Conservation (phyloP, 1,140 invertebrate genomes). For the Pachyrhynchus sulphureomaculatus region DNA sequence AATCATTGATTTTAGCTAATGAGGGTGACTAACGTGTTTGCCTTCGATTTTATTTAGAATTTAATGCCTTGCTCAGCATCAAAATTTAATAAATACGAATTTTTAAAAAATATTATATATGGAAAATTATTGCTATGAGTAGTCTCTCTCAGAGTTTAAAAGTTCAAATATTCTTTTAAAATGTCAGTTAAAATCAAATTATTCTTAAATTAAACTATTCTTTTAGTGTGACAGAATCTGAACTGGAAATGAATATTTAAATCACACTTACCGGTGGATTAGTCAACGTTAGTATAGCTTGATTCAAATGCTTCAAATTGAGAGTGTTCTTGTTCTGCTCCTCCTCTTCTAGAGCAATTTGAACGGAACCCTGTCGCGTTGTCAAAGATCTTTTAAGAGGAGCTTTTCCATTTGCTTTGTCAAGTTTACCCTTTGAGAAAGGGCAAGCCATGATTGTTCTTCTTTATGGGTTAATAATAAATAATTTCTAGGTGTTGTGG, state of each 20-base stretch:
- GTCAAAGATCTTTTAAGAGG: slow-evolving; percentile 45
- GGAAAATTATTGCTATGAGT: too few species aligned
- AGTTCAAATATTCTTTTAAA: too few species aligned
- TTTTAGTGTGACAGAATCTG: background rate
- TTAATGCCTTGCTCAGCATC: too few species aligned
- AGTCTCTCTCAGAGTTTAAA: too few species aligned
- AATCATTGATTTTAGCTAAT: too few species aligned
- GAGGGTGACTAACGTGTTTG: too few species aligned
- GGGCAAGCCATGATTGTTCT: slow-evolving; percentile 39
- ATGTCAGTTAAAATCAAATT: too few species aligned
- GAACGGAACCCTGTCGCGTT: slow-evolving; percentile 55
- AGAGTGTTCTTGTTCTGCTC: slow-evolving; percentile 57
- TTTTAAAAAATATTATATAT: too few species aligned
- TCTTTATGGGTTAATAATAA: background rate
- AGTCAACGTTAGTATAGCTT: slow-evolving; percentile 59
- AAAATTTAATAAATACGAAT: too few species aligned
- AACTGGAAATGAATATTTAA: background rate
- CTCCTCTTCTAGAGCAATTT: slow-evolving; percentile 55
- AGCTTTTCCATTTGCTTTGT: slow-evolving; percentile 35
- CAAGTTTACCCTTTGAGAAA: slow-evolving; percentile 36
- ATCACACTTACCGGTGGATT: slow-evolving; percentile 57
- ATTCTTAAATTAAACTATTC: too few species aligned
- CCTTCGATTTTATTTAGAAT: too few species aligned
- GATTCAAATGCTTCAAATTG: slow-evolving; percentile 59
- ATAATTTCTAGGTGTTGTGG: background rate